These are phyloP conservation scores for Euspilapteryx auroguttella DNA, from an alignment of 2,888 invertebrate genomes.

Conservation along the genomic window DNA sequence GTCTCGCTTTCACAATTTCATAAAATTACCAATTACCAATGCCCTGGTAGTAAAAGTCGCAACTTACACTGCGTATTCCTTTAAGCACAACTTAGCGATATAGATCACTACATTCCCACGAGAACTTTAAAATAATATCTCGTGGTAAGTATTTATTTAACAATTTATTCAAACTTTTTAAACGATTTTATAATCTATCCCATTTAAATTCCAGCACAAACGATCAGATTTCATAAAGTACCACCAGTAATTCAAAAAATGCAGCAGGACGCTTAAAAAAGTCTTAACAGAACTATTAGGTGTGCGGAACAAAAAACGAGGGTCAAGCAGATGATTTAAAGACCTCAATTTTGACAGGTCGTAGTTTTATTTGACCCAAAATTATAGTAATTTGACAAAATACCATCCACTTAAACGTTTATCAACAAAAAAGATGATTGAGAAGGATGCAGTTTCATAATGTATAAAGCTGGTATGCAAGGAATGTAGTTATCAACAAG, in stretches of 20 bases:
- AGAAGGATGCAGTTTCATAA: conserved; percentile 17
- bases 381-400: conserved; percentile 59
- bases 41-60: too few relatives aligned
- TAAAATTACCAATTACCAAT: too few relatives aligned
- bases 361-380: conserved; percentile 50
- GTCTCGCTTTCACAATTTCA: too few relatives aligned
- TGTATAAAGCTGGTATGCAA: conserved; percentile 28
- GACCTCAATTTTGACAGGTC: conserved; percentile 55
- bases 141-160: too few relatives aligned
- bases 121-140: too few relatives aligned
- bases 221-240: conserved; percentile 35
- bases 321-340: conserved; percentile 49
- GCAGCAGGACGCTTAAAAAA: conserved; percentile 49
- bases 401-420: conserved; percentile 48
- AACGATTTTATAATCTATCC: conserved; percentile 28
- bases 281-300: conserved; percentile 55
- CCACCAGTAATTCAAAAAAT: conserved; percentile 46
- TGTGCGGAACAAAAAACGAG: conserved; percentile 29
- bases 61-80: too few relatives aligned
- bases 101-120: too few relatives aligned
- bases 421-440: conserved; percentile 24
- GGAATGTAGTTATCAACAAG: conserved; percentile 20
- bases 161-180: conserved; percentile 17
- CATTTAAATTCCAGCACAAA: conserved; percentile 47
- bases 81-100: too few relatives aligned